A percentile compares a stretch with the other conserved stretches of the same genome.
phyloP scores from a whole-genome alignment of 2,888 invertebrate species.

The Xanthorhoe designata region DNA sequence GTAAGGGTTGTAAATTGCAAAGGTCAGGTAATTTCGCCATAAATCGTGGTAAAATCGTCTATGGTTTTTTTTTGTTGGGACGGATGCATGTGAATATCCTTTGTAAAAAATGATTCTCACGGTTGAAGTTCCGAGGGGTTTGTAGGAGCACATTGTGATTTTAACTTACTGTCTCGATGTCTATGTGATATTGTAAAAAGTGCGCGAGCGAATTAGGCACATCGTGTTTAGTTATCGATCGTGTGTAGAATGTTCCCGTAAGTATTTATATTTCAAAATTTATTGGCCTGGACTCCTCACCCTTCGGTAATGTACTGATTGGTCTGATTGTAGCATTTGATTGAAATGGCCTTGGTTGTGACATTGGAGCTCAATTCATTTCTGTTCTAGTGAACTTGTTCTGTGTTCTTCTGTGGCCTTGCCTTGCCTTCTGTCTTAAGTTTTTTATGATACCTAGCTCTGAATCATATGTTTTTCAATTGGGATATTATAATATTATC shows the following conservation, averaged over 20 bases:
- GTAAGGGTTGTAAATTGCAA: conserved; percentile 56
- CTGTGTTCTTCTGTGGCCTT: conserved; percentile 54
- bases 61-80: conserved; percentile 59
- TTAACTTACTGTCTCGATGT: conserved; percentile 59
- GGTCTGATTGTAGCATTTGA: conserved; percentile 58
- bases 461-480: neutral
- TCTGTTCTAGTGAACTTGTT: conserved; percentile 47
- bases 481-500: too few species aligned
- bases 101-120: conserved; percentile 74
- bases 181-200: conserved; percentile 48
- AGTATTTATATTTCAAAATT: conserved; percentile 3
- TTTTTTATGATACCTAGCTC: neutral
- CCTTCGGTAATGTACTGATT: conserved; percentile 17
- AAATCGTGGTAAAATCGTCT: conserved; percentile 55
- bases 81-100: conserved; percentile 63
- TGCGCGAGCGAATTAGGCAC: conserved; percentile 21
- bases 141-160: conserved; percentile 61
- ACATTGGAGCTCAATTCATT: conserved; percentile 58
- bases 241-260: conserved; percentile 13
- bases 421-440: conserved; percentile 40
- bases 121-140: conserved; percentile 59
- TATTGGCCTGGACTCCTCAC: conserved; percentile 9
- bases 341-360: conserved; percentile 76
- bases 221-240: conserved; percentile 21
- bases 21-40: conserved; percentile 68